Conservation (phyloP, 2,888 invertebrate genomes). For the Machimus atricapillus region DNA sequence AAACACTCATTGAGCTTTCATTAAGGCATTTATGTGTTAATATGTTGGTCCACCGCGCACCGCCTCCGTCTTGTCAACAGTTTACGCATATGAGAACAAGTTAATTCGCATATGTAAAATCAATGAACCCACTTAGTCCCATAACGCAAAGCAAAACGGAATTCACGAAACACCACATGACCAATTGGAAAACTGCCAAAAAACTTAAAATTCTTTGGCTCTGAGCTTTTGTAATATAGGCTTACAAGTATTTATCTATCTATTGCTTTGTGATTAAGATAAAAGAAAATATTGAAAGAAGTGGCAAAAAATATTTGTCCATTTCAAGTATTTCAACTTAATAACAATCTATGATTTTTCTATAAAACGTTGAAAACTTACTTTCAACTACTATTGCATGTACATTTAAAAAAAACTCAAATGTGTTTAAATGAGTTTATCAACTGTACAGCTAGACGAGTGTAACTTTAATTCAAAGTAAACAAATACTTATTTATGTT, state of each 20-base stretch:
- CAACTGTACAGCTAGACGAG: too few relatives aligned
- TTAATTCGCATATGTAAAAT: background rate
- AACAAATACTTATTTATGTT: background rate
- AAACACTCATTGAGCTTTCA: background rate
- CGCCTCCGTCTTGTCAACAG: background rate
- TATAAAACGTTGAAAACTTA: background rate
- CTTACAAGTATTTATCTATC: too few relatives aligned
- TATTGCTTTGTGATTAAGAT: too few relatives aligned
- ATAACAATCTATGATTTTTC: background rate
- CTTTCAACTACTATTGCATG: background rate
- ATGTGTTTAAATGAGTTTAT: too few relatives aligned
- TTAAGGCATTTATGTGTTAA: background rate
- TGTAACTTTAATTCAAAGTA: too few relatives aligned
- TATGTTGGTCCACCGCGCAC: background rate
- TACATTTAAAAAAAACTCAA: too few relatives aligned
- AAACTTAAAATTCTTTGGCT: background rate
- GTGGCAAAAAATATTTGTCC: background rate
- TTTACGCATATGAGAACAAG: background rate
- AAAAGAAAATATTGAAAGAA: background rate
- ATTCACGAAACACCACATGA: background rate
- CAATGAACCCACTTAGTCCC: background rate
- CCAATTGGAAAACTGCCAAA: background rate
- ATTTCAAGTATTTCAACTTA: background rate
- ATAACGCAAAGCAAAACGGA: background rate
- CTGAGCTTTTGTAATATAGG: background rate